These are phyloP conservation scores for Daubentonia madagascariensis DNA, from an alignment of 2,113 vertebrate genomes.

Conservation along the genomic window DNA sequence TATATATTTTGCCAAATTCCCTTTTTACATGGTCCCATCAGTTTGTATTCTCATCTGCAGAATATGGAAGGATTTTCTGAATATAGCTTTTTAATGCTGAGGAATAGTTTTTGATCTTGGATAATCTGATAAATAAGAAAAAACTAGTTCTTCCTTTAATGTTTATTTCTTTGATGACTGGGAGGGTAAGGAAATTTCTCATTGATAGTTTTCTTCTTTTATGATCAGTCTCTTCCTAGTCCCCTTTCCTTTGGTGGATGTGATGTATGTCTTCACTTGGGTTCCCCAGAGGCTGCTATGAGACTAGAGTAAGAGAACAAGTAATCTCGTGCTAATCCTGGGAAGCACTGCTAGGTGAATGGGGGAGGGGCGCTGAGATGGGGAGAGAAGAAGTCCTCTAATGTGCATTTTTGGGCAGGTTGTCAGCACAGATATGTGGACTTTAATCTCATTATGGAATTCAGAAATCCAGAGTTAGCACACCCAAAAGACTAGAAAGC, in stretches of 20 bases:
- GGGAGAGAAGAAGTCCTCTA: not conserved
- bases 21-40: not conserved
- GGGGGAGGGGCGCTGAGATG: not conserved
- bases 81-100: not conserved
- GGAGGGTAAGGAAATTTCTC: not conserved
- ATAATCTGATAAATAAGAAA: not conserved
- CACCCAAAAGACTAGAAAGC: not conserved
- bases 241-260: not conserved
- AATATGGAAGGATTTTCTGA: not conserved
- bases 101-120: not conserved
- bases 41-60: not conserved
- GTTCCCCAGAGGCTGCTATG: not conserved
- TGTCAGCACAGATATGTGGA: not conserved
- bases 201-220: not conserved
- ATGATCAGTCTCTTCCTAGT: not conserved
- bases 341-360: not conserved
- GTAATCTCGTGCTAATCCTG: not conserved
- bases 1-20: not conserved
- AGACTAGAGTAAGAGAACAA: not conserved
- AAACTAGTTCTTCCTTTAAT: not conserved
- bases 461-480: not conserved
- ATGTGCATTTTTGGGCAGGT: not conserved
- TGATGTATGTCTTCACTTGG: not conserved
- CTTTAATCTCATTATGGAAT: not conserved
- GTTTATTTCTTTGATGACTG: not conserved